A percentile compares a stretch with the other conserved stretches of the same genome.
Conservation (phyloP, 1,140 invertebrate species). For the Microplitis demolitor region DNA sequence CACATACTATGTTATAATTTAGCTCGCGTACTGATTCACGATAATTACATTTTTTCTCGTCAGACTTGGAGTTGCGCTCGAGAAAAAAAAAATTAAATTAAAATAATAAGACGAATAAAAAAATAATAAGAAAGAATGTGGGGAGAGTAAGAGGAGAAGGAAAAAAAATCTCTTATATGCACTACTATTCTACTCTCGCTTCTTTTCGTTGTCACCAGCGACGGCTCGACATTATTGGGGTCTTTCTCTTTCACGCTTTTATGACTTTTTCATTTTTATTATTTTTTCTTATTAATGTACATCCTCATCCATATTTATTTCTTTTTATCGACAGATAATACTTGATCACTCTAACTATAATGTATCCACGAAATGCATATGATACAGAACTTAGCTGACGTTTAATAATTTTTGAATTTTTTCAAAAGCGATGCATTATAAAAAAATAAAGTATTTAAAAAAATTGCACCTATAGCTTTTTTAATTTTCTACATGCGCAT, state of each 20-base stretch:
- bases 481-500: no score
- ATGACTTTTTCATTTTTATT: background rate
- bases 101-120: background rate
- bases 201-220: background rate
- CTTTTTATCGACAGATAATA: background rate
- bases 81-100: no score
- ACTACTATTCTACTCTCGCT: background rate
- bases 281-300: background rate
- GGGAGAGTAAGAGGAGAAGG: background rate
- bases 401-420: no score
- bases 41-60: constrained; percentile 13
- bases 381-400: no score
- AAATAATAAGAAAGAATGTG: background rate
- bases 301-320: background rate
- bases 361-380: no score
- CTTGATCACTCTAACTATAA: no score
- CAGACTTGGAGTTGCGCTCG: no score
- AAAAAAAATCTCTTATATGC: background rate
- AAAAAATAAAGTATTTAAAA: no score
- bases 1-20: background rate
- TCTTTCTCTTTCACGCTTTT: background rate
- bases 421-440: no score
- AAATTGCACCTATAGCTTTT: no score
- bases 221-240: background rate
- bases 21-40: background rate